Percentiles rank a stretch among this genome's conserved stretches.
These are phyloP conservation scores for Meloe dianella DNA, from an alignment of 2,888 invertebrate species.

Conservation along the genomic window DNA sequence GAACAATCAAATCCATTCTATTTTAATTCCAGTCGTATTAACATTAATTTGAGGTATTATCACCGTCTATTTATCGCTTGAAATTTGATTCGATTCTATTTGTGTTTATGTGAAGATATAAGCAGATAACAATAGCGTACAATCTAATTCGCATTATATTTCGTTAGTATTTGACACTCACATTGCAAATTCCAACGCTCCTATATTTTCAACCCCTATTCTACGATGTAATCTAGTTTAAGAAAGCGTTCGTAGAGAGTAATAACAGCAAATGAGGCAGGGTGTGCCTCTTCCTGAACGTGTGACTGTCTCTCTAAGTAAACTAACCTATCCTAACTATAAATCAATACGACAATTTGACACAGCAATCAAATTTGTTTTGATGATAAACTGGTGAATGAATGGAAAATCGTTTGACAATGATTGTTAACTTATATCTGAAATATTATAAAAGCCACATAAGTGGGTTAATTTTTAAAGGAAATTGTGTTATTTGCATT, in stretches of 20 bases:
- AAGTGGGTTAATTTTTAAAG: not conserved
- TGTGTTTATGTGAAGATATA: not conserved
- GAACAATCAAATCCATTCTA: not conserved
- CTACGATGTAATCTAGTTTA: not conserved
- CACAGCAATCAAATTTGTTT: not conserved
- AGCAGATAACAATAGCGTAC: not conserved
- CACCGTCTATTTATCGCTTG: not conserved
- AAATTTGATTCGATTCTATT: not conserved
- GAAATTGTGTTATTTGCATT: not conserved
- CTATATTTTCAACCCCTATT: not conserved
- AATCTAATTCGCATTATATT: not conserved
- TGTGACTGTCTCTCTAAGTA: not conserved
- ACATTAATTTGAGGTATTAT: not conserved
- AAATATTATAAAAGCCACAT: too few relatives aligned
- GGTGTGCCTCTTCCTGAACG: not conserved
- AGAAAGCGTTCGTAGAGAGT: not conserved
- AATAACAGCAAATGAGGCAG: not conserved
- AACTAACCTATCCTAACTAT: not conserved
- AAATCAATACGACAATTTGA: constrained; percentile 9
- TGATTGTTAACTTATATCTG: too few relatives aligned
- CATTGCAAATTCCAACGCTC: not conserved
- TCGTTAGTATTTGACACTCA: not conserved
- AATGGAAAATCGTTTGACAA: not conserved
- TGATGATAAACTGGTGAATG: not conserved
- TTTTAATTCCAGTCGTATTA: not conserved